Evolutionary conservation across 2,797 vertebrate species (phyloP), one percentile per base, ranked within the genome.

Genomic region (Scyliorhinus canicula): DNA sequence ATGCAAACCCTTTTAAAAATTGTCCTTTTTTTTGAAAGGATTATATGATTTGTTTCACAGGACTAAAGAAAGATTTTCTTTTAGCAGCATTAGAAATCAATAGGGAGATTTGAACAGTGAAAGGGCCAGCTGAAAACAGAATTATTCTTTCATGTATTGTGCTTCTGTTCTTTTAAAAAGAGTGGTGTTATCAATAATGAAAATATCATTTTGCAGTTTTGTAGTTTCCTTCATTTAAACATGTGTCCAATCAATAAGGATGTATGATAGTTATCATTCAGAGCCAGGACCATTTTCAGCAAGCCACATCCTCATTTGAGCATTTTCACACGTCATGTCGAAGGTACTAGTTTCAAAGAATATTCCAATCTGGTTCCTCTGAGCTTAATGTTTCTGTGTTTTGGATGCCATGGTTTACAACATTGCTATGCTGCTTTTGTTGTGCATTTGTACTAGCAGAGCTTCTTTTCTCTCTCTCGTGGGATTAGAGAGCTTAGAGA

Each of bases 321-420:
- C 79, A 67, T 60, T 95, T 63, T 93, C 79, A 69, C 60, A 74
- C 60, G 85, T 95, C 74, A 95, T 95, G 88, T 94, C n/a, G 86
- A 86, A 47, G 93, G 63, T 95, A 94, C 67, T 95, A 90, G 93
- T 95, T 95, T 95, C 94, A 60, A n/a, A 77, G 52, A 65, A 94
- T 28, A 40, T 90, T 93, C 44, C 26, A 93, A 77, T 65, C 55
- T 60, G 60, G 47, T 74, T n/a, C n/a, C 82, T 57, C 44, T 67
- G 63, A 40, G 69, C 74, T 95, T 95, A 71, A 79, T 19, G 24
- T 4, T 71, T 82, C 44, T 69, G 63, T 85, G 55, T 40, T 40
- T n/a, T n/a, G n/a, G 50, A 95, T 90, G 16, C 65, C 21, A 67
- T 55, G 55, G 79, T 95, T 93, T 95, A 88, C 67, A 71, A 94